Percentiles rank a stretch among this genome's conserved stretches.
phyloP scores from a whole-genome alignment of 2,113 vertebrate genomes.

The Lagopus muta region DNA sequence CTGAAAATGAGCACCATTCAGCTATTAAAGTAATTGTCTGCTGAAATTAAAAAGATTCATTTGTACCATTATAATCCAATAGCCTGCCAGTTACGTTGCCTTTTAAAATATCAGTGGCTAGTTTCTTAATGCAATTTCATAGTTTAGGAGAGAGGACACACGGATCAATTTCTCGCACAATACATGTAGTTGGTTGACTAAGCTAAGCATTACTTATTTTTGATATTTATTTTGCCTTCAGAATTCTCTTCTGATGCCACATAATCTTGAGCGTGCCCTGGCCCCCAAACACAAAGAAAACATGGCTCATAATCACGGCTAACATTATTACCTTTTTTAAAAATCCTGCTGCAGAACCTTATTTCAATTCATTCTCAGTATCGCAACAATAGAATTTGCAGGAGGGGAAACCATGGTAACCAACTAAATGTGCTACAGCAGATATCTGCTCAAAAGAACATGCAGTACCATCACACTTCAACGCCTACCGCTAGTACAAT shows the following conservation, averaged over 20 bases:
- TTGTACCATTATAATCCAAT: background rate
- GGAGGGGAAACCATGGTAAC: constrained; percentile 85
- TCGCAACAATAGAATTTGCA: constrained; percentile 76
- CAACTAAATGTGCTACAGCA: constrained; percentile 74
- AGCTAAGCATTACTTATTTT: background rate
- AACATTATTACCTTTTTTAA: constrained; percentile 33
- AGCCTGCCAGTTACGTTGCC: background rate
- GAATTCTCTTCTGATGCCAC: constrained; percentile 16
- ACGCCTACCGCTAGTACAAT: constrained; percentile 74
- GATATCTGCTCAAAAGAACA: constrained; percentile 80
- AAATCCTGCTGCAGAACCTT: constrained; percentile 67
- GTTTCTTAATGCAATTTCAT: background rate
- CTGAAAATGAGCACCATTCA: background rate
- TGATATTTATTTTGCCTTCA: constrained; percentile 18
- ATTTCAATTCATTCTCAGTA: constrained; percentile 70
- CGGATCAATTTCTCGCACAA: background rate
- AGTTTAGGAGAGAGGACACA: background rate
- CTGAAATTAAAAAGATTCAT: background rate
- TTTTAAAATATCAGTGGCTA: background rate
- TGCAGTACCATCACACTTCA: constrained; percentile 74
- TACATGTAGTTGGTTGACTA: background rate
- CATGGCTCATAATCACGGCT: constrained; percentile 50
- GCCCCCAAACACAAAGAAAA: background rate
- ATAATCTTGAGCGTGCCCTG: constrained; percentile 1
- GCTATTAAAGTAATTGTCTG: background rate